Base-by-base conservation (phyloP, 2,113 vertebrate genomes). In the Nesospiza acunhae region DNA sequence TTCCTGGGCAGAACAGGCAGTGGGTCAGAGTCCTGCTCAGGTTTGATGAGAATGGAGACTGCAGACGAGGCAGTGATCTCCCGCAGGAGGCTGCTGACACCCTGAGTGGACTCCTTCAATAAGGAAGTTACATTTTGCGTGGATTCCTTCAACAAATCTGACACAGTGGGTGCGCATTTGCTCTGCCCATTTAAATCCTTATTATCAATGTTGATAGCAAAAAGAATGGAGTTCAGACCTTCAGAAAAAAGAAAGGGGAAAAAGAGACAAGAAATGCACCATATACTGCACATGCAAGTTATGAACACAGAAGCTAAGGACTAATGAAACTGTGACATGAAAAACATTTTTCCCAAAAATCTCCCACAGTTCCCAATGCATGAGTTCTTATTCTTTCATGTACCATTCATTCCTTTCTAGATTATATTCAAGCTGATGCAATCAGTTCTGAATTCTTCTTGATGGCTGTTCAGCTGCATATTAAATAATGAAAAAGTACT, bases 121-220 rank as follows among this genome's bases (percentile, higher is more conserved):
- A 99, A 95, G 23, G 98, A 99, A 60, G 99, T 99, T n/a, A 99
- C 98, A 30, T 99, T 99, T 96, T 99, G 99, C 0, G 99, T 99
- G 8, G 99, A 99, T 96, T 99, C 99, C 96, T 99, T 99, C 42
- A 99, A 97, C 82, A 99, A 98, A 97, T 99, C 97, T 3, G 99
- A 99, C 47, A 99, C 98, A 0, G 98, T 98, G 49, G 99, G 95
- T 27, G 97, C 96, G 49, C 98, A 67, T 68, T 98, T 98, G 92
- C 94, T 95, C 95, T 98, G 89, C 33, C 99, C 99, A 20, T 99
- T 99, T 95, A 99, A 98, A 93, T 99, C 99, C 21, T 96, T 98
- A 97, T 99, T 99, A 97, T 99, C 99, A 17, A 99, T 99, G 98
- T 99, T 99, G 96, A 99, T 99, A 56, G 99, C 99, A 87, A 99